Evolutionary conservation across 2,113 vertebrate genomes (phyloP).

Genomic region (Tiliqua scincoides): DNA sequence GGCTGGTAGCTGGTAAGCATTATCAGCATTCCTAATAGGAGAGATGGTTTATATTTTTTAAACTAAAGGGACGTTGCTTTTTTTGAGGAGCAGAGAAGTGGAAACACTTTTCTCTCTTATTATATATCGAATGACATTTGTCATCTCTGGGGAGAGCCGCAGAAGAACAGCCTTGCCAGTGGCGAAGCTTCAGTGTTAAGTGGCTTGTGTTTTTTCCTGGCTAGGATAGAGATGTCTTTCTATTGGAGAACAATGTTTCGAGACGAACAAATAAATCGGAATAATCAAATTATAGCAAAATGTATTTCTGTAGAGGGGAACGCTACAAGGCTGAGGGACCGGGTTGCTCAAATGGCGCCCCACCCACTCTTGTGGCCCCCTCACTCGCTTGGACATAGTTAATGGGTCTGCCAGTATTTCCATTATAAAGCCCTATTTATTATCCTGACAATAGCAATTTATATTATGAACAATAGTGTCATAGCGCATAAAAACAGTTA

Average conservation of each 20-base stretch:
- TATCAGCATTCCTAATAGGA: not conserved
- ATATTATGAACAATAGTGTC: conserved; percentile 73
- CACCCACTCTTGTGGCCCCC: conserved; percentile 28
- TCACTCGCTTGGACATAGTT: conserved; percentile 23
- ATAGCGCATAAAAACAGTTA: conserved; percentile 62
- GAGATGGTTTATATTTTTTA: not conserved
- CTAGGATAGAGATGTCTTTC: not conserved
- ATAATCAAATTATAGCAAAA: conserved; percentile 24
- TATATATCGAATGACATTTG: conserved; percentile 53
- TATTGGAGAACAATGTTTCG: conserved; percentile 3
- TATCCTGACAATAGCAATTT: conserved; percentile 69
- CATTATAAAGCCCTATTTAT: conserved; percentile 65
- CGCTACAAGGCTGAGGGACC: not conserved
- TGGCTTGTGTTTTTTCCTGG: rapidly evolving
- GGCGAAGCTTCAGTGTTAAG: conserved; percentile 17
- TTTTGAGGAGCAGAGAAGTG: not conserved
- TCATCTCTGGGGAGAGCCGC: conserved; percentile 47
- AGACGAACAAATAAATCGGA: conserved; percentile 34
- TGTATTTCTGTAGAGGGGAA: not conserved
- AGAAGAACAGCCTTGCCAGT: not conserved
- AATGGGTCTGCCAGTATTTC: conserved; percentile 67
- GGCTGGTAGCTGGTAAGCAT: not conserved
- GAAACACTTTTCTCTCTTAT: conserved; percentile 19
- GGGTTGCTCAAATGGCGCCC: not conserved
- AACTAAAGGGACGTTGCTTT: conserved; percentile 16